Evolutionary conservation across 2,797 vertebrate species (phyloP), one percentile per base, ranked within the genome.

Genomic region (Lerista edwardsae): DNA sequence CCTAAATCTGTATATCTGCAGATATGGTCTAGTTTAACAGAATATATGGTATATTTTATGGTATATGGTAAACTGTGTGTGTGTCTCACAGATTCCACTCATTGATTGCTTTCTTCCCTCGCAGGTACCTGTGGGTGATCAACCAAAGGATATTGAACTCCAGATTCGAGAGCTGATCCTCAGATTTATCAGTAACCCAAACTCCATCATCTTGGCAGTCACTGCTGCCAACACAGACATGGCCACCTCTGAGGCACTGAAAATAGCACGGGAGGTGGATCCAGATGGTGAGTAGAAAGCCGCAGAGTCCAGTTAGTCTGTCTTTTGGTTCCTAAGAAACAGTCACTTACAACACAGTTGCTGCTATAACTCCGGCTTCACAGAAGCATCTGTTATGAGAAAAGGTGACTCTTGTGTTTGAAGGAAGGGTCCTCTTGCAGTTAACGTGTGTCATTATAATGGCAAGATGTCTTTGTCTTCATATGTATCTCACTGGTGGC

Each of bases 171-270:
- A 99, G 90, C 95, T 99, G 68, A 99, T 99, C 91, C 94, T 99
- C 86, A 97, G 98, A 80, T 98, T 99, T 95, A 99, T 99, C 95
- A 97, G 98, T 89, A 99, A 99, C 91, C 98, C 98, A 31, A 99
- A 99, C 95, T 98, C 97, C 91, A 99, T 99, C 94, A 99, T 99
- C 92, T 94, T 99, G 78, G 98, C 99, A 3, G 99, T 99, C 86
- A 99, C 98, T 0, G 99, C 99, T 6, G 99, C 99, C 12, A 99
- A 99, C 95, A 99, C 99, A 6, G 99, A 99, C 92, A 99, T 99
- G 99, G 99, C 99, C 83, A 99, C 98, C 51, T 99, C 99, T 0
- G 99, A 99, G 94, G 98, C 99, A 1, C 97, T 99, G 36, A 99
- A 99, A 95, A 98, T 99, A 92, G 97, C 99, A 44, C 97, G 99